These are phyloP conservation scores for Pantherophis alleghaniensis DNA, from an alignment of 2,797 vertebrate species.

Conservation along the genomic window DNA sequence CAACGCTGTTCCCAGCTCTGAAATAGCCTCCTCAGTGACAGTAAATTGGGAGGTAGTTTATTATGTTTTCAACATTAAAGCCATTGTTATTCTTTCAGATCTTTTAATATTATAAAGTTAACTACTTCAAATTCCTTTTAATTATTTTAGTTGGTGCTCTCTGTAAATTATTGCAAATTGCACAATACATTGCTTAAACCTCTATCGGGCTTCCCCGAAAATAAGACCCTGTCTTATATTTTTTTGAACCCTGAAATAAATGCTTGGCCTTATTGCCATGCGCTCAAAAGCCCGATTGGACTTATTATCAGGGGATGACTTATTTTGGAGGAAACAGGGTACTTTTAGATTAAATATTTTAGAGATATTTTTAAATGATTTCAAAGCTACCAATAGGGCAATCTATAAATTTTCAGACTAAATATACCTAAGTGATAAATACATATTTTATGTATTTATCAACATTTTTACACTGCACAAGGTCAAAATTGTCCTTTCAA, in stretches of 20 bases:
- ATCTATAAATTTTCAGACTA: background rate
- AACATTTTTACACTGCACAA: background rate
- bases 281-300: too few species aligned
- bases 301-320: too few species aligned
- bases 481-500: background rate
- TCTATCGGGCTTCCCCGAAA: too few species aligned
- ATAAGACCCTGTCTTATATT: too few species aligned
- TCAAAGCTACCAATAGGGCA: background rate
- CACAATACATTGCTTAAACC: background rate
- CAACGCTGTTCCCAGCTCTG: background rate
- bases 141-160: background rate
- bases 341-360: background rate
- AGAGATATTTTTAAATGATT: background rate
- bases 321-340: background rate
- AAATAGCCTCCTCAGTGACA: background rate
- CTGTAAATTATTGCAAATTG: background rate
- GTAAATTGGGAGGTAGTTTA: background rate
- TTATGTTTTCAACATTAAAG: background rate
- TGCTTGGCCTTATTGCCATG: too few species aligned
- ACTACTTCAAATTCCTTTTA: background rate
- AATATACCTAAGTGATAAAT: background rate
- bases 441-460: background rate
- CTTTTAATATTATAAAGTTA: background rate
- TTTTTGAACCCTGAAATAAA: too few species aligned
- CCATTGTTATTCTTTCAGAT: background rate